Evolutionary conservation across 2,113 vertebrate genomes (phyloP).

Genomic region (Colossoma macropomum): DNA sequence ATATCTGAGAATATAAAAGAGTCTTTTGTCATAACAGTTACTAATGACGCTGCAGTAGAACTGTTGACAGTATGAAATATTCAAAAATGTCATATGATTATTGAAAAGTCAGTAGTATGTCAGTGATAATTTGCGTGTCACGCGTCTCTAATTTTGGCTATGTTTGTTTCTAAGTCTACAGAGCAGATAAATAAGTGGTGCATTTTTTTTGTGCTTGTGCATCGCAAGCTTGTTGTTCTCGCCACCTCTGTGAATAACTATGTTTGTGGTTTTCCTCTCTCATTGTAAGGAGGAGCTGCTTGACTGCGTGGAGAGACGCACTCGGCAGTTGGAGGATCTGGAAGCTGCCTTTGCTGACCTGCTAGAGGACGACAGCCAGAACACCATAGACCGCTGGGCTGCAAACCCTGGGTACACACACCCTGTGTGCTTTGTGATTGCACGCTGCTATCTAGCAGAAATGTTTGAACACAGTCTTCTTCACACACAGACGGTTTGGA

Average conservation of each 20-base stretch:
- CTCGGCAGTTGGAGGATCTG: conserved; percentile 90
- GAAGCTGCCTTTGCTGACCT: conserved; percentile 93
- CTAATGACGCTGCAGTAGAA: too few species aligned
- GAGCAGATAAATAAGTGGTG: neutral
- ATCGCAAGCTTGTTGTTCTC: neutral
- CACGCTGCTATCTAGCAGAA: neutral
- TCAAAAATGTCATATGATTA: too few species aligned
- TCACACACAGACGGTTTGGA: neutral
- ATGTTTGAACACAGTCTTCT: neutral
- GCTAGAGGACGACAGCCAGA: conserved; percentile 87
- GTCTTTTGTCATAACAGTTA: too few species aligned
- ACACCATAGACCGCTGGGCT: conserved; percentile 84
- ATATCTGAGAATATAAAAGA: too few species aligned
- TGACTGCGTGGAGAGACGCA: conserved; percentile 87
- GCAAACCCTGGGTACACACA: conserved; percentile 77
- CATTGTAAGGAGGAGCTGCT: conserved; percentile 73
- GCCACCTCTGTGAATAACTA: neutral
- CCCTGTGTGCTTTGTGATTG: neutral
- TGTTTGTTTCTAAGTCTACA: neutral
- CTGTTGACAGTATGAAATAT: too few species aligned
- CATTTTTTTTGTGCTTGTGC: neutral
- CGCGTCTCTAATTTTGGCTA: too few species aligned
- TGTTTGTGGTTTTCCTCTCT: neutral
- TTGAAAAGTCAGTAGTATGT: too few species aligned
- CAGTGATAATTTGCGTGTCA: too few species aligned